phyloP scores from a whole-genome alignment of 1,140 invertebrate species.

The Whitmania pigra region DNA sequence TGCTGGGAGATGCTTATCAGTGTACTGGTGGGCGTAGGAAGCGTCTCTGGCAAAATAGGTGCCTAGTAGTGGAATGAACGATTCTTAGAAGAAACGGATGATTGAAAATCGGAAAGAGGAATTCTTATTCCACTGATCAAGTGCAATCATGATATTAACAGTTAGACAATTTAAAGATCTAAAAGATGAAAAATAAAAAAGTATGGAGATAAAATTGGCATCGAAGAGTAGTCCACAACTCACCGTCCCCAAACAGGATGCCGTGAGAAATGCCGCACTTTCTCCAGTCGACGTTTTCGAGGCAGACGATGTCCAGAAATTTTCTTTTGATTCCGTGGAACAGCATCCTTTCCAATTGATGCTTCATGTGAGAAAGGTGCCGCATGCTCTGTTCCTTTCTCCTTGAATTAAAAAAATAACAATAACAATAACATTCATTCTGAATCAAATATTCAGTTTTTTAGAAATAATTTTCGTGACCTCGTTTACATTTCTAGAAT shows the following conservation, averaged over 20 bases:
- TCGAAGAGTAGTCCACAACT: not conserved
- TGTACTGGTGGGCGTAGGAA: constrained; percentile 21
- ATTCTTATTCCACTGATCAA: too few relatives aligned
- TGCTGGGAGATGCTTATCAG: not conserved
- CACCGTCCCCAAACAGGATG: constrained; percentile 37
- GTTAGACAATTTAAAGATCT: not conserved
- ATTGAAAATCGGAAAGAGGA: not conserved
- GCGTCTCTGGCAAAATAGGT: constrained; percentile 24
- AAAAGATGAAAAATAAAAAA: not conserved
- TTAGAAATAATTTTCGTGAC: too few relatives aligned
- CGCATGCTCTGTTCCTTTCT: constrained; percentile 1
- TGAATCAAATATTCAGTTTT: not conserved
- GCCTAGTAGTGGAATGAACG: constrained; percentile 6
- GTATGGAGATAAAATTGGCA: too few relatives aligned
- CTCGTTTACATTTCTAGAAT: too few relatives aligned
- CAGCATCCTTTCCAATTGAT: constrained; percentile 27
- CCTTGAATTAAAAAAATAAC: not conserved
- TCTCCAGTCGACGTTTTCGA: constrained; percentile 37
- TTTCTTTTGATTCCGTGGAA: constrained; percentile 34
- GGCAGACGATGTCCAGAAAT: constrained; percentile 33
- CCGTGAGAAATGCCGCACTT: constrained; percentile 36
- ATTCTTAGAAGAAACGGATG: not conserved
- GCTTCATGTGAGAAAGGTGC: too few relatives aligned
- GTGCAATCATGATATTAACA: not conserved
- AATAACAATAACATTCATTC: not conserved